Percentiles rank a stretch among this genome's conserved stretches.
These are phyloP conservation scores for Grapholita molesta DNA, from an alignment of 1,140 invertebrate species.

Conservation along the genomic window DNA sequence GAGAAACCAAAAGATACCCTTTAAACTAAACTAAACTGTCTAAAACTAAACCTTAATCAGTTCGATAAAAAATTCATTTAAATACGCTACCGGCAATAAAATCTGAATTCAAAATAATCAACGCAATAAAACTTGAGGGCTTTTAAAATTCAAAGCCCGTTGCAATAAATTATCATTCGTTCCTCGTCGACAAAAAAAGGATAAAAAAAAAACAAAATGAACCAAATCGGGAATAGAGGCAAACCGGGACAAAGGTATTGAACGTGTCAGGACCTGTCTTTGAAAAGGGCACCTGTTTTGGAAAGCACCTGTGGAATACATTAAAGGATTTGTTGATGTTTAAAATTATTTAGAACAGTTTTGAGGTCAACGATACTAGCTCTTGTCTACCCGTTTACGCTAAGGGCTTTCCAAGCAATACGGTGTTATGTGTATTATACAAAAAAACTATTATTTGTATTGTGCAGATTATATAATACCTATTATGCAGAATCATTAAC, in stretches of 20 bases:
- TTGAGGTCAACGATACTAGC: background rate
- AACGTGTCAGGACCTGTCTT: constrained; percentile 52
- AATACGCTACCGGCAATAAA: constrained; percentile 13
- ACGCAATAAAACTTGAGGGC: constrained; percentile 11
- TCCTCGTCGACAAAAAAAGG: constrained; percentile 27
- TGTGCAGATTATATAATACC: too few species aligned
- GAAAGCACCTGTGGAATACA: constrained; percentile 58
- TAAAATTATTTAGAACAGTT: background rate
- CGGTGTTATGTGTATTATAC: too few species aligned
- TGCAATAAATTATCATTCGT: constrained; percentile 52
- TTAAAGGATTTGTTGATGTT: constrained; percentile 26
- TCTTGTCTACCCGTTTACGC: too few species aligned
- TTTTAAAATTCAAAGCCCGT: constrained; percentile 38
- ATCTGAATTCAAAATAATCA: constrained; percentile 10
- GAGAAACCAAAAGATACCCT: background rate
- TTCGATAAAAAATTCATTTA: constrained; percentile 23
- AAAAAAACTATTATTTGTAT: too few species aligned
- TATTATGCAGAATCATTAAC: too few species aligned
- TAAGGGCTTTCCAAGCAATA: too few species aligned
- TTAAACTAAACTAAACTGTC: background rate
- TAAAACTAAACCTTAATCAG: constrained; percentile 19
- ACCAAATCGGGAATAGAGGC: constrained; percentile 42
- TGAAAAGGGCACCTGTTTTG: constrained; percentile 52
- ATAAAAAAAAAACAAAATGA: constrained; percentile 36
- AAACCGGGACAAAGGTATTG: constrained; percentile 48